These are phyloP conservation scores for Drosophila auraria DNA, from an alignment of 1,140 invertebrate species.

Conservation along the genomic window DNA sequence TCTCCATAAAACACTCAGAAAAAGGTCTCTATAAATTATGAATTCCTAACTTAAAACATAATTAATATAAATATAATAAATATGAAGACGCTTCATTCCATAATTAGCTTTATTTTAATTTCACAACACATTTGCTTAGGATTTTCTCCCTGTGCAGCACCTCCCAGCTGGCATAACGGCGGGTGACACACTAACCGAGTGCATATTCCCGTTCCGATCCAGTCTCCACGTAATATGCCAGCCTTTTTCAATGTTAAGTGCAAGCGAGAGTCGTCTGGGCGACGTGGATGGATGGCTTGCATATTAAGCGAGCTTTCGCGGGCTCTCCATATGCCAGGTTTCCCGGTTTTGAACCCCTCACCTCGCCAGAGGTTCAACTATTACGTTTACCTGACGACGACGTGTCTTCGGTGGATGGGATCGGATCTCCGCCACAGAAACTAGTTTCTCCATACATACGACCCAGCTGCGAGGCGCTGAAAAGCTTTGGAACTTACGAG, in stretches of 20 bases:
- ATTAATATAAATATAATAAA: too few species aligned
- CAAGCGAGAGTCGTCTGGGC: constrained; percentile 42
- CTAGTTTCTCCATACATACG: constrained; percentile 40
- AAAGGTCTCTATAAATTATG: neutral
- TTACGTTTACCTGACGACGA: constrained; percentile 50
- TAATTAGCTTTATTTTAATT: neutral
- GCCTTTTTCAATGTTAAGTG: constrained; percentile 49
- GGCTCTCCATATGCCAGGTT: neutral
- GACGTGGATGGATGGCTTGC: constrained; percentile 43
- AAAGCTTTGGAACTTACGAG: constrained; percentile 43
- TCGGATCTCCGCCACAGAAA: constrained; percentile 43
- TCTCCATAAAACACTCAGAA: too few species aligned
- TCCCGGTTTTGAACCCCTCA: constrained; percentile 16
- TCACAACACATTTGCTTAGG: neutral
- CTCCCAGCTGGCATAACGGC: constrained; percentile 16
- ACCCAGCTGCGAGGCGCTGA: constrained; percentile 30
- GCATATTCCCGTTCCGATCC: constrained; percentile 38
- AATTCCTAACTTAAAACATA: too few species aligned
- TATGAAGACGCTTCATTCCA: neutral
- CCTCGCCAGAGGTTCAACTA: constrained; percentile 5
- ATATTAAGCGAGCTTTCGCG: constrained; percentile 34
- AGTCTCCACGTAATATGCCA: neutral
- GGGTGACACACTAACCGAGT: constrained; percentile 45
- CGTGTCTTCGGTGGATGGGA: constrained; percentile 38
- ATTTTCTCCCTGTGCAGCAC: constrained; percentile 5